Conservation (phyloP, 23 tunicate species). For the Pegea sp. region DNA sequence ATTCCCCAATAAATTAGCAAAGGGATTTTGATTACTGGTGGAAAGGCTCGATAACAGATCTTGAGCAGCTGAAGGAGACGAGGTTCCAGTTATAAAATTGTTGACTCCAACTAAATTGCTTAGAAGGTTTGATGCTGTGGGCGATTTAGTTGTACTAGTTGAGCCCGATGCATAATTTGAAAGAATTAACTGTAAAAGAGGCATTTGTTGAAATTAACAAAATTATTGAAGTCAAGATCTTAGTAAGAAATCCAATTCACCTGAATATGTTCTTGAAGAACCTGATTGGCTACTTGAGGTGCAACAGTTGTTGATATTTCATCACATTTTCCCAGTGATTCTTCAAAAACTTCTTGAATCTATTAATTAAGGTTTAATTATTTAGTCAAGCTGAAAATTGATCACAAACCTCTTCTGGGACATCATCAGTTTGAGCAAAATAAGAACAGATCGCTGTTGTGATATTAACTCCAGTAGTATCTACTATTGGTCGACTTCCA, state of each 20-base stretch:
- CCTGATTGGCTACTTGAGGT: not conserved
- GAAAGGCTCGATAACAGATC: too few species aligned
- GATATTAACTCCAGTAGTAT: not conserved
- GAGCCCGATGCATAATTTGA: not conserved
- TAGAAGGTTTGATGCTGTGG: slow-evolving; percentile 1
- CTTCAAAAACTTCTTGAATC: not conserved
- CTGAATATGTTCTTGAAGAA: not conserved
- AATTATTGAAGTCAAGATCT: too few species aligned
- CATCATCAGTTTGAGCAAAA: not conserved
- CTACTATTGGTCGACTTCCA: not conserved
- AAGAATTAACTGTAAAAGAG: too few species aligned
- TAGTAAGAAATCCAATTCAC: too few species aligned
- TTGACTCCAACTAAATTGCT: too few species aligned
- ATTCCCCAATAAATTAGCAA: slow-evolving; percentile 1
- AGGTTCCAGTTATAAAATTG: too few species aligned
- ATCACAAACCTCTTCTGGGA: not conserved
- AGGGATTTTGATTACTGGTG: too few species aligned
- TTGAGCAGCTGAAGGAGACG: too few species aligned
- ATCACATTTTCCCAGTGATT: not conserved
- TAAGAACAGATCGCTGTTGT: not conserved
- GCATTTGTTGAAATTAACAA: too few species aligned
- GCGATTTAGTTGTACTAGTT: not conserved
- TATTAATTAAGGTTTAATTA: not conserved
- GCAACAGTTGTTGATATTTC: not conserved
- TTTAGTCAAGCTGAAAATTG: not conserved